Evolutionary conservation across 2,113 vertebrate species (phyloP).

Genomic region (Penelope pileata): DNA sequence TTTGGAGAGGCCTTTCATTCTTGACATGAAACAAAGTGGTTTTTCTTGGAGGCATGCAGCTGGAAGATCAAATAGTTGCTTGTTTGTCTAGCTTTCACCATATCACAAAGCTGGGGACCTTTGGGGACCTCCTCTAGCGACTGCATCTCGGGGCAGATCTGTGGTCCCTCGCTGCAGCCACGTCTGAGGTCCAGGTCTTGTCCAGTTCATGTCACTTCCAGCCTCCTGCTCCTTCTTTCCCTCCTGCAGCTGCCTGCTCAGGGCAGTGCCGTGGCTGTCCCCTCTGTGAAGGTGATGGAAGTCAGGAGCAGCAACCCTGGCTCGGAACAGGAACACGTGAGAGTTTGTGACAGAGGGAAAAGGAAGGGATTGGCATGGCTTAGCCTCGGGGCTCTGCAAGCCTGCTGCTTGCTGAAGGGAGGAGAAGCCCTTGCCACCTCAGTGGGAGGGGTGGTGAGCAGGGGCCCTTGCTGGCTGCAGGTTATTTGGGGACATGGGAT

Average conservation of each 20-base stretch:
- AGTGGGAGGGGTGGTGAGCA: not conserved
- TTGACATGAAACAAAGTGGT: not conserved
- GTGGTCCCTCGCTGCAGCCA: not conserved
- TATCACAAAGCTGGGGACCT: accelerated
- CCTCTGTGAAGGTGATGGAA: accelerated
- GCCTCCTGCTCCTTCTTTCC: not conserved
- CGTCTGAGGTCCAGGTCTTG: not conserved
- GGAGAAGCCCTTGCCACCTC: not conserved
- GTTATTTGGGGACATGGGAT: not conserved
- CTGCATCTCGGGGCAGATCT: no score
- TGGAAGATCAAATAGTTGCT: not conserved
- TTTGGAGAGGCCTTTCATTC: not conserved
- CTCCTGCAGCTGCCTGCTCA: not conserved
- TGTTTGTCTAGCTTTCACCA: not conserved
- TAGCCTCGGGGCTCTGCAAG: not conserved
- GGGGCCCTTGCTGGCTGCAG: not conserved
- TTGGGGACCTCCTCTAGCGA: not conserved
- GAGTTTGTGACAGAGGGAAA: not conserved
- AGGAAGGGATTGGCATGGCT: not conserved
- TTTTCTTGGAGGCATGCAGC: not conserved
- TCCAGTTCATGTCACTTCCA: not conserved
- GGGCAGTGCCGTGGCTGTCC: not conserved
- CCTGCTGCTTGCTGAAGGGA: no score
- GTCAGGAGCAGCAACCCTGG: not conserved
- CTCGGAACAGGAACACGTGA: not conserved